phyloP scores from a whole-genome alignment of 2,113 vertebrate species.

The Lamprotornis superbus region DNA sequence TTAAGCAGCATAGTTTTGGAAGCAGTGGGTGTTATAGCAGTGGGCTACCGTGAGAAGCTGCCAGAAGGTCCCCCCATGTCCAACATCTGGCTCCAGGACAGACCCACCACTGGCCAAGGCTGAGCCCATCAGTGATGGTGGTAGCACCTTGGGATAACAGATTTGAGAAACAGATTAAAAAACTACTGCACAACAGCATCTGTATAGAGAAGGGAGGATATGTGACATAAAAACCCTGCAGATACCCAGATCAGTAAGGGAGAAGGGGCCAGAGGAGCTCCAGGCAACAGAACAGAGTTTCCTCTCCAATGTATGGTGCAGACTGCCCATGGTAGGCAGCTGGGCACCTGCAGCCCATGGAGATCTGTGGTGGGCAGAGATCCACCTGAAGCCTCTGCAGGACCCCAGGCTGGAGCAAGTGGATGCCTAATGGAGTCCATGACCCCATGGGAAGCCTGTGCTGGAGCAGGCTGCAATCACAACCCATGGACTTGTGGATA shows the following conservation, averaged over 20 bases:
- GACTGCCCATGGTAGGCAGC: no score
- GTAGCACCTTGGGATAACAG: rapidly evolving
- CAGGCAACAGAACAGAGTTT: not conserved
- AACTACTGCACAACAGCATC: not conserved
- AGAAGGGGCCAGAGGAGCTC: not conserved
- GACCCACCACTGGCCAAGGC: rapidly evolving
- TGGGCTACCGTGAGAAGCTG: not conserved
- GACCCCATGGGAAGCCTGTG: not conserved
- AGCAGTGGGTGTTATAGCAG: not conserved
- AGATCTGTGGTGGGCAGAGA: rapidly evolving
- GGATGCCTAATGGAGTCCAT: not conserved
- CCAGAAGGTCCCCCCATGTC: not conserved
- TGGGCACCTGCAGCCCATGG: not conserved
- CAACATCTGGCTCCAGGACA: rapidly evolving
- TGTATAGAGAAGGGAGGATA: not conserved
- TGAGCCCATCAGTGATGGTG: rapidly evolving
- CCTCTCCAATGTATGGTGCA: rapidly evolving
- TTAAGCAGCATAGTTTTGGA: not conserved
- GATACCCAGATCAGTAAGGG: not conserved
- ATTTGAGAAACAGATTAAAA: not conserved
- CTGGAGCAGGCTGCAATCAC: not conserved
- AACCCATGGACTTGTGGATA: rapidly evolving
- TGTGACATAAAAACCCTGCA: not conserved
- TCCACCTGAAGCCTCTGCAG: not conserved
- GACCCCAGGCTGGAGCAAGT: rapidly evolving